Evolutionary conservation across 1,140 invertebrate species (phyloP).

Genomic region (Cydia fagiglandana): DNA sequence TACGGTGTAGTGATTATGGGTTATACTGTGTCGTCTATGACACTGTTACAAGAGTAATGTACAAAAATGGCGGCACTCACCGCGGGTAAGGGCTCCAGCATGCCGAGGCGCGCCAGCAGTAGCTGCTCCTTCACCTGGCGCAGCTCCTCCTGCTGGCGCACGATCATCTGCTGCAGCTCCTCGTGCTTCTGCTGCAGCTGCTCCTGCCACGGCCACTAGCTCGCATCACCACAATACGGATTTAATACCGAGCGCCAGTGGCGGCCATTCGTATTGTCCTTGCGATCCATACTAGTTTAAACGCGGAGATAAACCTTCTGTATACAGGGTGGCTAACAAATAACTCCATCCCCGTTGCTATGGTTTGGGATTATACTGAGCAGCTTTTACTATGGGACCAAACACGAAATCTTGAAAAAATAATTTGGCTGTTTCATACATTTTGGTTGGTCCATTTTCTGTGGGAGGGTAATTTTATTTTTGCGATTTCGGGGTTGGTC

Average conservation of each 20-base stretch:
- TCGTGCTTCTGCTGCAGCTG: conserved; percentile 91
- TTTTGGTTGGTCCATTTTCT: too few relatives aligned
- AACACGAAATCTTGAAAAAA: too few relatives aligned
- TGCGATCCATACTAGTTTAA: background rate
- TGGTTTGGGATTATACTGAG: too few relatives aligned
- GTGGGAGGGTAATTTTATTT: too few relatives aligned
- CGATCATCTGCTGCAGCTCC: conserved; percentile 90
- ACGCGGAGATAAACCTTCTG: background rate
- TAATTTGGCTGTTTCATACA: too few relatives aligned
- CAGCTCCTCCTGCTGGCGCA: conserved; percentile 92
- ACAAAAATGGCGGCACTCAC: conserved; percentile 66
- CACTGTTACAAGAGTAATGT: too few relatives aligned
- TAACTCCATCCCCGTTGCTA: too few relatives aligned
- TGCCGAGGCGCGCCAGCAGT: conserved; percentile 89
- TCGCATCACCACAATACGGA: conserved; percentile 49
- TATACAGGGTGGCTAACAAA: too few relatives aligned
- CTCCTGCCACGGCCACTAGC: conserved; percentile 80
- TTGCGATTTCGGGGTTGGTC: too few relatives aligned
- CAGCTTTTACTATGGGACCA: too few relatives aligned
- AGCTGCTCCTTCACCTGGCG: conserved; percentile 90
- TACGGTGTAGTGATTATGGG: too few relatives aligned
- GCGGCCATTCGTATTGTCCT: background rate
- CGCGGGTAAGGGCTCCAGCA: conserved; percentile 83
- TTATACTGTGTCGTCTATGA: too few relatives aligned
- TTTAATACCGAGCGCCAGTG: background rate